phyloP scores from a whole-genome alignment of 2,797 vertebrate species.

The Eurystomus glaucurus region DNA sequence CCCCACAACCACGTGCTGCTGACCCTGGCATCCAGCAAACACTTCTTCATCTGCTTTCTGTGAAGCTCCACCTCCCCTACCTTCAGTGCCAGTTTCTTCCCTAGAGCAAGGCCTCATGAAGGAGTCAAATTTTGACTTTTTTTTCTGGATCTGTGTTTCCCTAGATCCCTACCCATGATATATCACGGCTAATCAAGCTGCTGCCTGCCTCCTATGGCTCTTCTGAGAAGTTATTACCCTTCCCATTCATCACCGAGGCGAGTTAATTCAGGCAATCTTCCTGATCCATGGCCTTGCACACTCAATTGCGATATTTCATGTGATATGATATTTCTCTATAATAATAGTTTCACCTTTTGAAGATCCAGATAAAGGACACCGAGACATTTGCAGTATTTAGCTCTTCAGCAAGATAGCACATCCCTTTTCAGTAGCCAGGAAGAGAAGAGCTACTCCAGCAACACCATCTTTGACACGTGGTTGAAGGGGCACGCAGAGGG shows the following conservation, averaged over 20 bases:
- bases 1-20: fast-evolving
- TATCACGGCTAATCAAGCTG: slow-evolving; percentile 64
- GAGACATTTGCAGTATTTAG: slow-evolving; percentile 64
- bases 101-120: neutral
- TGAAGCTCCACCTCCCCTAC: neutral
- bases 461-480: neutral
- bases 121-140: neutral
- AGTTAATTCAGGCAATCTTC: slow-evolving; percentile 63
- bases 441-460: neutral
- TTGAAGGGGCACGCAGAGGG: fast-evolving
- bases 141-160: slow-evolving; percentile 16
- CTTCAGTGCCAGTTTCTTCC: neutral
- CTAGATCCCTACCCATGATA: slow-evolving; percentile 24
- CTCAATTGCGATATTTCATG: slow-evolving; percentile 54
- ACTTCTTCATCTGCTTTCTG: fast-evolving
- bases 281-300: slow-evolving; percentile 54
- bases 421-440: neutral
- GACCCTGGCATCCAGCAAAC: neutral
- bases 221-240: slow-evolving; percentile 65
- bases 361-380: slow-evolving; percentile 70
- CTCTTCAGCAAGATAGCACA: neutral
- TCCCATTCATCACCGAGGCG: slow-evolving; percentile 54
- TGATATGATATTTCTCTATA: slow-evolving; percentile 41
- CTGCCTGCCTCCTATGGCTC: slow-evolving; percentile 64
- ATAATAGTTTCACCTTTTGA: slow-evolving; percentile 59